Base-by-base conservation (phyloP, 2,113 vertebrate genomes). In the Neofelis nebulosa region DNA sequence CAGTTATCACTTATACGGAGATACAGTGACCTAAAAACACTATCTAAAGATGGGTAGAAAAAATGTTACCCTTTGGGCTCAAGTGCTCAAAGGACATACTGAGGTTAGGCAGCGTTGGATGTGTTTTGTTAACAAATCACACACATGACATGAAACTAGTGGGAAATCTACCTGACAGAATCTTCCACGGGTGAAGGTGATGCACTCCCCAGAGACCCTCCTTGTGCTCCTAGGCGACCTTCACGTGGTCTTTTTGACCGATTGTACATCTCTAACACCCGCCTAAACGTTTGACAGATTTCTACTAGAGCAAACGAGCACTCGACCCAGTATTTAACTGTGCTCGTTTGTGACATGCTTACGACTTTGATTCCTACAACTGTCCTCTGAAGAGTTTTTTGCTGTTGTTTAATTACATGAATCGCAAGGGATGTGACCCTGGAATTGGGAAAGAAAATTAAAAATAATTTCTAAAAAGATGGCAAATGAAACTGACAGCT, bases 401-500 rank as follows among this genome's bases (percentile, higher is more conserved):
- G 33, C 57, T 97, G 82, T 81, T 96, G 91, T 61, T 79, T 91
- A 96, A 96, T 97, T 96, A 61, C 36, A 78, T 73, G 52, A 95
- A 86, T 98, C 92, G 93, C 12, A 82, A 66, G 23, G 0, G 0
- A 29, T 82, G 79, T 52, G 82, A 94, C 78, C 18, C 88, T 93
- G 36, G 63, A 82, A 95, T 97, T 89, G 98, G 57, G 57, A 86
- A 95, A 92, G 79, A 98, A 97, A 97, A 93, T 89, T 5, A 94
- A 97, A 92, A 89, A 19, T 3, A n/a, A 33, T 16, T 89, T 27
- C 4, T 33, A 29, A 55, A 96, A 94, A 11, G 3, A 41, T n/a
- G 68, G 87, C 29, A n/a, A 65, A 71, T 82, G 13, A 41, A 31
- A 48, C 10, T 25, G 29, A 61, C 33, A 63, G 27, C 61, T 95